Evolutionary conservation across 2,797 vertebrate genomes (phyloP).

Genomic region (Poeciliopsis presidionis): DNA sequence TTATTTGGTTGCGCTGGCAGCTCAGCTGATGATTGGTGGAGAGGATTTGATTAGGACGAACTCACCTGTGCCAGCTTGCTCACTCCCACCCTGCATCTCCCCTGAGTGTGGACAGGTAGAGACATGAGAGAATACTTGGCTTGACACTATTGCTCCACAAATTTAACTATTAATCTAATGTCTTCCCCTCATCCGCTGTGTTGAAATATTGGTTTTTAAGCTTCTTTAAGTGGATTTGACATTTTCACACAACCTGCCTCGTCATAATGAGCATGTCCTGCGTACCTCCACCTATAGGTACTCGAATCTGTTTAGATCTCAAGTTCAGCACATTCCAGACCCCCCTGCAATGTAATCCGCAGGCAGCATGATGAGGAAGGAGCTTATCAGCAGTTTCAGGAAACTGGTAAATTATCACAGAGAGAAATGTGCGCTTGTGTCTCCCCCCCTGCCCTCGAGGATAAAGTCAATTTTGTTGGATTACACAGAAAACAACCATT

Average conservation of each 20-base stretch:
- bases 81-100: slow-evolving; percentile 21
- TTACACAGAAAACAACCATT: not conserved
- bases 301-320: not conserved
- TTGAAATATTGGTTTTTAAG: not conserved
- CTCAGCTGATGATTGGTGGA: slow-evolving; percentile 61
- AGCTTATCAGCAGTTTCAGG: slow-evolving; percentile 34
- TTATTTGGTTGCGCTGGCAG: slow-evolving; percentile 65
- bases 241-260: not conserved
- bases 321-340: not conserved
- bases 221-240: no score
- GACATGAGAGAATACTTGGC: not conserved
- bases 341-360: no score
- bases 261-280: slow-evolving; percentile 6
- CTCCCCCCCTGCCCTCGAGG: not conserved
- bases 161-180: not conserved
- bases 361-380: slow-evolving; percentile 26
- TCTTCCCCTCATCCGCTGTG: not conserved
- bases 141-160: not conserved
- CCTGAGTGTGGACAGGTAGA: not conserved
- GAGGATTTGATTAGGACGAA: slow-evolving; percentile 12
- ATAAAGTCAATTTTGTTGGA: not conserved
- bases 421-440: not conserved
- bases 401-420: slow-evolving; percentile 31
- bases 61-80: slow-evolving; percentile 45
- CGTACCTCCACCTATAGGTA: not conserved